Percentiles rank a stretch among this genome's conserved stretches.
These are phyloP conservation scores for Chironomus striatipennis DNA, from an alignment of 1,140 invertebrate genomes.

Conservation along the genomic window DNA sequence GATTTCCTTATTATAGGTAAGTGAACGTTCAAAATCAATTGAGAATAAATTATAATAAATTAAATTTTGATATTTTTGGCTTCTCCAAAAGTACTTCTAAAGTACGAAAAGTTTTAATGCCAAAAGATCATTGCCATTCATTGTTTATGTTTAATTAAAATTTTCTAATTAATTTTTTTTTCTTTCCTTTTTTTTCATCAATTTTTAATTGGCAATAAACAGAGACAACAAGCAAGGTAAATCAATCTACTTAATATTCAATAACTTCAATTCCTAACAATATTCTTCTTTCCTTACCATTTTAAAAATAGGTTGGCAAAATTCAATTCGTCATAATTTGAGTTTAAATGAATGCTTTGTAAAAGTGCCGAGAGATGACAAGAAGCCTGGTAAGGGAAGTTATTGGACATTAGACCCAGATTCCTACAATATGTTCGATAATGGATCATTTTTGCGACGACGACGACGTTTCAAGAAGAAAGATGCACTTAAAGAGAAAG, in stretches of 20 bases:
- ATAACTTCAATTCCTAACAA: background rate
- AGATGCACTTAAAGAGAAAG: conserved; percentile 79
- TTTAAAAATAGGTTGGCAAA: conserved; percentile 67
- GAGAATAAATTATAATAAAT: background rate
- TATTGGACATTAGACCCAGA: conserved; percentile 97
- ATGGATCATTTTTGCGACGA: conserved; percentile 88
- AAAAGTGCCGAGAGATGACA: conserved; percentile 84
- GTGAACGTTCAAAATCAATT: background rate
- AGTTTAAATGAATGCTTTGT: conserved; percentile 98
- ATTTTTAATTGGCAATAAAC: background rate
- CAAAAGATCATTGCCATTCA: too few species aligned
- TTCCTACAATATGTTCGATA: conserved; percentile 98
- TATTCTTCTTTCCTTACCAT: conserved; percentile 32
- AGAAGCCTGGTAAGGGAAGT: conserved; percentile 92
- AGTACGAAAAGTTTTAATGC: too few species aligned
- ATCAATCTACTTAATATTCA: background rate
- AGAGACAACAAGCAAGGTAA: conserved; percentile 75
- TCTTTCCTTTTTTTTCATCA: background rate
- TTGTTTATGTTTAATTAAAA: too few species aligned
- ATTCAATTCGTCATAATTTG: conserved; percentile 92
- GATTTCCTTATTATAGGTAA: conserved; percentile 89
- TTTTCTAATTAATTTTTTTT: background rate
- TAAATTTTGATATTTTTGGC: background rate
- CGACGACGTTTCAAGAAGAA: conserved; percentile 93
- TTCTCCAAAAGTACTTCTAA: too few species aligned